Evolutionary conservation across 2,888 invertebrate genomes (phyloP).

Genomic region (Gryllus longicercus): DNA sequence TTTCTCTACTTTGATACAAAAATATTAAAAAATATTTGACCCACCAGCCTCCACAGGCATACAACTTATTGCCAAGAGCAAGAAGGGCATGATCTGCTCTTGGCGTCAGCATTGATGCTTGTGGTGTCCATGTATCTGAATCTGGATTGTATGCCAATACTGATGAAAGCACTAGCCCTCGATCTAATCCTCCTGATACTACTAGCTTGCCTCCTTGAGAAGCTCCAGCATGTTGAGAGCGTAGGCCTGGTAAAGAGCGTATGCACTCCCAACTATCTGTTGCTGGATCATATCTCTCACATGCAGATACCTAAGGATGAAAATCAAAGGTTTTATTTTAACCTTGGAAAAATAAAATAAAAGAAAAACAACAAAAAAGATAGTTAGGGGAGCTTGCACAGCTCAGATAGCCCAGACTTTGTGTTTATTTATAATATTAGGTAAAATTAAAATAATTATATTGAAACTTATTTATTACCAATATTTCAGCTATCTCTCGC

Average conservation of each 20-base stretch:
- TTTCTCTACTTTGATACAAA: too few relatives aligned
- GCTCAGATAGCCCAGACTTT: too few relatives aligned
- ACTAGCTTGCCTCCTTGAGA: conserved; percentile 43
- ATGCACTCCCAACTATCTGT: conserved; percentile 59
- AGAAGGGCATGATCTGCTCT: conserved; percentile 65
- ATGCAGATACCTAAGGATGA: conserved; percentile 46
- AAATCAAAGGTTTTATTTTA: not conserved
- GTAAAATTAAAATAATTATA: too few relatives aligned
- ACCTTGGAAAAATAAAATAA: too few relatives aligned
- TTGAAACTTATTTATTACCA: too few relatives aligned
- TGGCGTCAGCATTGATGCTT: conserved; percentile 56
- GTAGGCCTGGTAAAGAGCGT: conserved; percentile 53
- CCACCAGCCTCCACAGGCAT: conserved; percentile 65
- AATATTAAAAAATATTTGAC: not conserved
- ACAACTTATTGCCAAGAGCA: conserved; percentile 54
- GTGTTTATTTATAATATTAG: too few relatives aligned
- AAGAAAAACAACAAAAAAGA: too few relatives aligned
- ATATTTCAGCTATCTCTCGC: too few relatives aligned
- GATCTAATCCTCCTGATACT: conserved; percentile 43
- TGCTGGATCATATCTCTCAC: conserved; percentile 59
- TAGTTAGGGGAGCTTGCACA: too few relatives aligned
- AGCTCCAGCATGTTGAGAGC: conserved; percentile 60
- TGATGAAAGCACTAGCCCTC: conserved; percentile 52
- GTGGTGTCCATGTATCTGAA: conserved; percentile 54
- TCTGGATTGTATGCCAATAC: conserved; percentile 54